Base-by-base conservation (phyloP, 2,888 invertebrate species). In the Pherbina coryleti region DNA sequence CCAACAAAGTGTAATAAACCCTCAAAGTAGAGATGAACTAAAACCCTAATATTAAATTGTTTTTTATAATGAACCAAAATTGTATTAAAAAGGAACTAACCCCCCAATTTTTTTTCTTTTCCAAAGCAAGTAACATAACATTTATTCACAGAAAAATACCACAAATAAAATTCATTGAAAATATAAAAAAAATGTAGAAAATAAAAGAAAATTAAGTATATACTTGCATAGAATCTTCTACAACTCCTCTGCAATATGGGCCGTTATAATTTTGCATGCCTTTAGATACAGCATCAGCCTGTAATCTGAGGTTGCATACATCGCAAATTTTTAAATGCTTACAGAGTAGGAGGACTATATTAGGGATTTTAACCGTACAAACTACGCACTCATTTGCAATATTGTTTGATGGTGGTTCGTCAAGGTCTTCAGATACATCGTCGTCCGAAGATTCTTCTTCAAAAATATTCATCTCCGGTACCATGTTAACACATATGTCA, bases 251-350 rank as follows among this genome's bases (percentile, higher is more conserved):
- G n/a, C 57, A 57, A 22, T 57, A 57, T 11, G 57, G 57, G n/a
- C 57, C 8, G 7, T 57, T 57, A n/a, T 57, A 57, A n/a, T n/a
- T n/a, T 57, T 8, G n/a, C 8, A 22, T 57, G 7, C n/a, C 22
- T 57, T 22, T 57, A 19, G 57, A 55, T 28, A 75, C 66, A n/a
- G 75, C 64, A 53, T 75, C 31, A 31, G 64, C 66, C 22, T 51
- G 31, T 17, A 75, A 28, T 75, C 66, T 75, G 22, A 75, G 28
- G 51, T 44, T 49, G 31, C 75, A 75, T 75, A 64, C 75, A 17
- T 9, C 64, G 22, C 75, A 75, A 22, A 75, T 19, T 51, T 75
- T 75, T 25, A 75, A 31, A 51, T 75, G 75, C 25, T 66, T 75
- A 44, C 75, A 64, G 5, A 64, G 74, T 31, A 66, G 31, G 7